These are phyloP conservation scores for Drosophila pseudoobscura DNA, from an alignment of 1,140 invertebrate genomes.

Conservation along the genomic window DNA sequence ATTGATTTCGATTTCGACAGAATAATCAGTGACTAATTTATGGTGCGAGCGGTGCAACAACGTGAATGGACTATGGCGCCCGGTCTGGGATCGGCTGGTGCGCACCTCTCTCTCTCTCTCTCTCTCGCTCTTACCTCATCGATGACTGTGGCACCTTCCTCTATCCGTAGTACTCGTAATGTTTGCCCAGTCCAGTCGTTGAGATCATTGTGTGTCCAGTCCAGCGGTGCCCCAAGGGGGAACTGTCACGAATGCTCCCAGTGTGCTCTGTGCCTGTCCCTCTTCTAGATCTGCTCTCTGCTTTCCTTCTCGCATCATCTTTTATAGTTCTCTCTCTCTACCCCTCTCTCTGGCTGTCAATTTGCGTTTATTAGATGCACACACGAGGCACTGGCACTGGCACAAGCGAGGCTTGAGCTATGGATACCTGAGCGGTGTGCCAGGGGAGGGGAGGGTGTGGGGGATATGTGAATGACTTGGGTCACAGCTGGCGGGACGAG, in stretches of 20 bases:
- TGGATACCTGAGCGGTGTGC: slow-evolving; percentile 29
- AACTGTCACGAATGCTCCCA: slow-evolving; percentile 59
- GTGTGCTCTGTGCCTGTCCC: too few species aligned
- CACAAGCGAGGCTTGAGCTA: slow-evolving; percentile 18
- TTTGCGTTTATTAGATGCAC: slow-evolving; percentile 74
- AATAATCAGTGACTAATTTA: slow-evolving; percentile 39
- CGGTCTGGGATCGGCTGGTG: not conserved
- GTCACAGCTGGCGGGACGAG: slow-evolving; percentile 52
- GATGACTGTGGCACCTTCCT: not conserved
- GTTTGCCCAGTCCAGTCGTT: slow-evolving; percentile 36
- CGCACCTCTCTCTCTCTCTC: too few species aligned
- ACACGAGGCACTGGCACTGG: slow-evolving; percentile 31
- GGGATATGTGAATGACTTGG: slow-evolving; percentile 17
- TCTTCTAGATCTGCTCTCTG: not conserved
- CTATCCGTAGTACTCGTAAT: slow-evolving; percentile 13
- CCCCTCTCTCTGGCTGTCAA: slow-evolving; percentile 37
- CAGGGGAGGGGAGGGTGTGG: not conserved
- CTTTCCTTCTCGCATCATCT: slow-evolving; percentile 2
- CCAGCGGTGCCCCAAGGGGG: not conserved
- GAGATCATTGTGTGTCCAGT: slow-evolving; percentile 32
- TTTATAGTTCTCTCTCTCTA: not conserved
- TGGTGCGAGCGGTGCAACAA: not conserved
- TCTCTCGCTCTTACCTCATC: too few species aligned
- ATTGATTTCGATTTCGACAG: slow-evolving; percentile 40
- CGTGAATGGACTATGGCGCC: not conserved